These are phyloP conservation scores for Periophthalmus magnuspinnatus DNA, from an alignment of 2,797 vertebrate species.

Conservation along the genomic window DNA sequence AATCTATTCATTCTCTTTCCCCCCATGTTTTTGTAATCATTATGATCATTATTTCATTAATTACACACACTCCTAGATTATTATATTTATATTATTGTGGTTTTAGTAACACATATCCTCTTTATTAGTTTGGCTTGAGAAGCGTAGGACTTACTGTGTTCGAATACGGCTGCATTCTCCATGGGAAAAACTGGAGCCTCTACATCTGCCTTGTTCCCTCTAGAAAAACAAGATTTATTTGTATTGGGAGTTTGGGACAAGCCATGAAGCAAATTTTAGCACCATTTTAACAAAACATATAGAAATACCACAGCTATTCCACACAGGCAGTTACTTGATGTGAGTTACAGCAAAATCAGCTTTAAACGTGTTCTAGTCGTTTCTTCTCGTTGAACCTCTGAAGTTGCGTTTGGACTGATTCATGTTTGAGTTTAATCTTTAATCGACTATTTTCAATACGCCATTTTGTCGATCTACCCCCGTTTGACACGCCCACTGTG, in stretches of 20 bases:
- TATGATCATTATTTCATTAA: too few relatives aligned
- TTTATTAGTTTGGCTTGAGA: background rate
- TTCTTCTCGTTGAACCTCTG: too few relatives aligned
- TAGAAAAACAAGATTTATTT: constrained; percentile 49
- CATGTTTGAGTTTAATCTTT: too few relatives aligned
- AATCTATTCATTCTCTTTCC: too few relatives aligned
- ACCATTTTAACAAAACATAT: background rate
- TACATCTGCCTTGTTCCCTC: constrained; percentile 88
- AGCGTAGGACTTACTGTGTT: constrained; percentile 82
- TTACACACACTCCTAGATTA: too few relatives aligned
- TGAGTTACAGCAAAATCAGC: background rate
- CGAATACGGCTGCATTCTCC: constrained; percentile 87
- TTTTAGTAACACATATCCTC: background rate
- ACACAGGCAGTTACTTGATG: background rate
- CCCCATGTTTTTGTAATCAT: too few relatives aligned
- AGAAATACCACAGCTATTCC: background rate
- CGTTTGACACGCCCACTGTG: too few relatives aligned
- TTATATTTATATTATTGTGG: background rate
- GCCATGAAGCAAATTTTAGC: background rate
- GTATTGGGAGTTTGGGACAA: background rate
- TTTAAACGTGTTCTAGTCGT: too few relatives aligned
- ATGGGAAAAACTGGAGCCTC: constrained; percentile 88
- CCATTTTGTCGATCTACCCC: too few relatives aligned
- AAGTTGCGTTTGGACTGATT: too few relatives aligned
- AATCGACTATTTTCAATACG: too few relatives aligned